Evolutionary conservation across 2,888 invertebrate species (phyloP), one percentile per base, ranked within the genome.

Genomic region (Maniola hyperantus): DNA sequence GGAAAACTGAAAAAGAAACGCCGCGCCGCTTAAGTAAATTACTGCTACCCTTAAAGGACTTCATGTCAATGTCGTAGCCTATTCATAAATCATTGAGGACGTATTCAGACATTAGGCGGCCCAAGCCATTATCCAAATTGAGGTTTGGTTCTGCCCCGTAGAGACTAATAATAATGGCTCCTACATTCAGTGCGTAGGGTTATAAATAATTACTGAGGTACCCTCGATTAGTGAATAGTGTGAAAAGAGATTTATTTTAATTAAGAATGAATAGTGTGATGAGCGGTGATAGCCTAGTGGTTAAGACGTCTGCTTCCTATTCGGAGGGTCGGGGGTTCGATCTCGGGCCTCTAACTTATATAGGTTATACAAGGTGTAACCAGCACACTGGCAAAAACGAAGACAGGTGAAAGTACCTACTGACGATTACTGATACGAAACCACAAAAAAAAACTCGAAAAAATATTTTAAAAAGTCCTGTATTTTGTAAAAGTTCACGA

Each of bases 91-190:
- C 53, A 62, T 62, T 53, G 53, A 39, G 53, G 62, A 51, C 62
- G 53, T 42, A 53, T 62, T 62, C 53, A 39, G 53, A 62, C 62
- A 53, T 42, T 42, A 62, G 51, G 53, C 53, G 26, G 53, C 62
- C 42, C 51, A 26, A 42, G 39, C 62, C 62, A 62, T 62, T 62
- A 62, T 53, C 62, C 62, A 62, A 62, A 62, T 62, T 62, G 62
- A 53, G 62, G 53, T 62, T 62, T 53, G 62, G 39, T 62, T 62
- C n/a, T 39, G 62, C 50, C 53, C 53, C 48, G 11, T 15, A n/a
- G 62, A 36, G 48, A 39, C 62, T 62, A 39, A 62, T 62, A 61
- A 50, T 61, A 53, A 62, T 33, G 51, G 48, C 36, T 53, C n/a
- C 51, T 42, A 39, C 18, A 26, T 53, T 53, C 39, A 39, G 26